These are phyloP conservation scores for Himalopsyche kuldschensis DNA, from an alignment of 2,888 invertebrate species.

Conservation along the genomic window DNA sequence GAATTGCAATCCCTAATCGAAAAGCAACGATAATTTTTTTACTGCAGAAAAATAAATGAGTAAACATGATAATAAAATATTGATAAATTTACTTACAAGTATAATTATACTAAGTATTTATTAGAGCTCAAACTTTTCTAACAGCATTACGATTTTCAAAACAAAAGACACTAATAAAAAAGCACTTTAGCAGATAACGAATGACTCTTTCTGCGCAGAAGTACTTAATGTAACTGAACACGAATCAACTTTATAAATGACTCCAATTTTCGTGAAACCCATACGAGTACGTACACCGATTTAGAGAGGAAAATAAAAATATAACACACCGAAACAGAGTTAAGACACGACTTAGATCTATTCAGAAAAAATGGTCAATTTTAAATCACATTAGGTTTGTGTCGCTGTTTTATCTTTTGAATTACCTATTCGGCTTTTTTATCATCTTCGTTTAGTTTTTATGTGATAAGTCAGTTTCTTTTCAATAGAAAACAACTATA, in stretches of 20 bases:
- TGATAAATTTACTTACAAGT: not conserved
- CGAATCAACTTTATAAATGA: not conserved
- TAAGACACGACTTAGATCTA: not conserved
- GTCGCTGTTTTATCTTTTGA: too few relatives aligned
- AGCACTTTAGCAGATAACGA: not conserved
- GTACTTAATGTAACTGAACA: not conserved
- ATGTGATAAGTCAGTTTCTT: too few relatives aligned
- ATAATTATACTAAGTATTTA: not conserved
- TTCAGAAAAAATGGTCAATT: not conserved
- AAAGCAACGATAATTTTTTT: too few relatives aligned
- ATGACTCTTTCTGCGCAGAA: not conserved
- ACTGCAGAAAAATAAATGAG: not conserved
- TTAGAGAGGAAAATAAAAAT: not conserved
- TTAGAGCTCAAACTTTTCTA: not conserved
- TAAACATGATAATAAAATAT: not conserved
- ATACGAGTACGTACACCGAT: not conserved
- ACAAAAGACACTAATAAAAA: not conserved
- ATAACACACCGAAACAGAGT: not conserved
- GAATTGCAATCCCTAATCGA: too few relatives aligned
- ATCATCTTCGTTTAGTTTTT: too few relatives aligned
- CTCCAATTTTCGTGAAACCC: not conserved
- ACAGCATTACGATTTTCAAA: not conserved
- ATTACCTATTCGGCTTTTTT: too few relatives aligned
- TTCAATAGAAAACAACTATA: too few relatives aligned
- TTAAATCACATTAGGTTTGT: not conserved